Conservation (phyloP, 2,888 invertebrate species). For the Dicranocentrus wangi region DNA sequence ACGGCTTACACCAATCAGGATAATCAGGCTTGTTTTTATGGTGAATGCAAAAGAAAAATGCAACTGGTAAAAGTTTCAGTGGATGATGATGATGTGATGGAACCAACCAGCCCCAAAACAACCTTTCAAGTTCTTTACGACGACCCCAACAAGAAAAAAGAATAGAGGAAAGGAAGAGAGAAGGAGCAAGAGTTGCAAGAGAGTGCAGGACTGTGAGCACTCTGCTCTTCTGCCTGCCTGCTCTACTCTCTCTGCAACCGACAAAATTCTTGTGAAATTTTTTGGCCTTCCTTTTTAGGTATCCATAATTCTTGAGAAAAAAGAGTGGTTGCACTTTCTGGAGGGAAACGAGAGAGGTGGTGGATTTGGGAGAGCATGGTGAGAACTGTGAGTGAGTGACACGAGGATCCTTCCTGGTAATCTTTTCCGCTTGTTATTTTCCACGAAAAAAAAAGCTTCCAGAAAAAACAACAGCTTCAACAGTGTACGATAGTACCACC, state of each 20-base stretch:
- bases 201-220: too few relatives aligned
- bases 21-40: too few relatives aligned
- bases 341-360: background rate
- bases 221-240: too few relatives aligned
- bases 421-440: background rate
- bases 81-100: too few relatives aligned
- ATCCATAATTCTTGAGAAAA: background rate
- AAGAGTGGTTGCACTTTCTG: slow-evolving; percentile 3
- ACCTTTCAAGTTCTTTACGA: too few relatives aligned
- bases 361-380: background rate
- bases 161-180: too few relatives aligned
- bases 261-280: slow-evolving; percentile 36
- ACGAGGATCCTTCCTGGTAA: background rate
- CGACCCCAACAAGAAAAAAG: background rate
- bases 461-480: too few relatives aligned
- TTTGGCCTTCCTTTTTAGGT: background rate
- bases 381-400: background rate
- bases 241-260: slow-evolving; percentile 25
- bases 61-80: background rate
- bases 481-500: too few relatives aligned
- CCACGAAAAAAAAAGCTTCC: too few relatives aligned
- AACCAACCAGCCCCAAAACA: slow-evolving; percentile 7
- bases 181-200: too few relatives aligned
- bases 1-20: too few relatives aligned
- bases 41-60: background rate